Evolutionary conservation across 2,797 vertebrate genomes (phyloP), one percentile per base, ranked within the genome.

Genomic region (Cossypha caffra): DNA sequence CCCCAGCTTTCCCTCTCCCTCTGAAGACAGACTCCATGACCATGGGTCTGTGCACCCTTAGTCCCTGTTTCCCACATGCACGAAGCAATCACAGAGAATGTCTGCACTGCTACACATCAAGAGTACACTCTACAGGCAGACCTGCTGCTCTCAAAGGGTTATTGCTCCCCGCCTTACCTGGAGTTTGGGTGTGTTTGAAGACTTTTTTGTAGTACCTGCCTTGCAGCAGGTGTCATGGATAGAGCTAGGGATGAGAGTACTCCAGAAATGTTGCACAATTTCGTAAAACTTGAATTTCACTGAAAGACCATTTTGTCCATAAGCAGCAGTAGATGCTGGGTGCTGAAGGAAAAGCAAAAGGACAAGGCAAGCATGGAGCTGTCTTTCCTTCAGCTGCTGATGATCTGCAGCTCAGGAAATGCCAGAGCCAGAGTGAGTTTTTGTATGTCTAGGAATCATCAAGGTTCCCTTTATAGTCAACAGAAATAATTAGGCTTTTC

Each of bases 401-500:
- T 33, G 72, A 87, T 74, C 71, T 88, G 42, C 62, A 91, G 80
- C 42, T 89, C 58, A 78, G 86, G 80, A 94, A 96, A 85, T 76
- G 61, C 58, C 47, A 43, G 17, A 86, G 58, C 64, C 83, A 91
- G 59, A 87, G 20, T 52, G 42, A 26, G 16, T 91, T 93, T 91
- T 68, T 64, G 17, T 91, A 35, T 0, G 0, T 85, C 68, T 80
- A 76, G 57, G 33, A 74, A 42, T 47, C 45, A 74, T 83, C 85
- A 86, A 91, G 59, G 40, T 64, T 95, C 74, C 57, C 64, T 91
- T 96, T 95, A 67, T 38, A 94, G 75, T 74, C 64, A 90, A 80
- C 57, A 90, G 78, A 91, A 93, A 88, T 94, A 95, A 95, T 90
- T 83, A 93, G 64, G 35, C n/a, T 77, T 90, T 97, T 80, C 75